Conservation (phyloP, 2,888 invertebrate species). For the Eupelmus urozonus region DNA sequence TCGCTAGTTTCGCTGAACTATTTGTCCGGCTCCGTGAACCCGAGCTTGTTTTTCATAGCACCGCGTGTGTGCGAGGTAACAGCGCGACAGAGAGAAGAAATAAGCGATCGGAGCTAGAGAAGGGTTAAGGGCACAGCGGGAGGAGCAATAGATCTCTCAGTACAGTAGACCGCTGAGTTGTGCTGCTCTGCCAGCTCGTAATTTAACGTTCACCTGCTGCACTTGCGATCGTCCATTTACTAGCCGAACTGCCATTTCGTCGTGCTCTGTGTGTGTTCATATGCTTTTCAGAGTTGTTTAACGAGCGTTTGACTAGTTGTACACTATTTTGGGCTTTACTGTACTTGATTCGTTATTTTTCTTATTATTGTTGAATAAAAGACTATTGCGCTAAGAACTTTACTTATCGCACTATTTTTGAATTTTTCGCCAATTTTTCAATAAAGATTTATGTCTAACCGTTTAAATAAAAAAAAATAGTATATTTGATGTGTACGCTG, state of each 20-base stretch:
- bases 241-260: conserved; percentile 52
- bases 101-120: conserved; percentile 27
- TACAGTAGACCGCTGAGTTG: conserved; percentile 56
- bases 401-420: no score
- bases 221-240: conserved; percentile 39
- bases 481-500: no score
- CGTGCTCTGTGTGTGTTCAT: no score
- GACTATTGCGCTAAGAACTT: no score
- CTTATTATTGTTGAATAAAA: no score
- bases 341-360: no score
- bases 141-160: conserved; percentile 67
- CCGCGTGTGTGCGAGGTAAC: not conserved
- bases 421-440: no score
- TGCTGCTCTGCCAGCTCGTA: conserved; percentile 55
- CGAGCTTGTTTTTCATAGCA: conserved; percentile 35
- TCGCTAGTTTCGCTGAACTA: conserved; percentile 21
- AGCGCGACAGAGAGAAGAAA: not conserved
- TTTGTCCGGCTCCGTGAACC: conserved; percentile 28
- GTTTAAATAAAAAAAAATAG: no score
- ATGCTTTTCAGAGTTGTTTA: no score
- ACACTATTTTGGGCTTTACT: no score
- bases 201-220: conserved; percentile 61
- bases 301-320: no score
- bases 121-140: conserved; percentile 44
- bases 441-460: no score